Conservation (phyloP, 2,888 invertebrate species). For the Ennomos erosarius region DNA sequence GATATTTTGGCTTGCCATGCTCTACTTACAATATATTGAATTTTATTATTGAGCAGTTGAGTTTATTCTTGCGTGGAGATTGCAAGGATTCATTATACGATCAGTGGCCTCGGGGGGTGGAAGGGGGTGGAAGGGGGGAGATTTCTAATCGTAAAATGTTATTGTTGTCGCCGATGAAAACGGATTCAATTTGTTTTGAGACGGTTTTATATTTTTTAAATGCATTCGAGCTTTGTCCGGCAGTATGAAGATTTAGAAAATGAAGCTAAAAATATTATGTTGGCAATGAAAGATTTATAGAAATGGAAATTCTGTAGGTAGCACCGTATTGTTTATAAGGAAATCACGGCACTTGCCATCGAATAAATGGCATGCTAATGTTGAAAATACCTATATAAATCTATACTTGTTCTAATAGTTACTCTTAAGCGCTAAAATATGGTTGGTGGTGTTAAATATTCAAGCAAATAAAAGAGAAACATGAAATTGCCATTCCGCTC, state of each 20-base stretch:
- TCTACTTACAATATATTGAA: conserved; percentile 14
- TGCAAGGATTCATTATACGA: conserved; percentile 24
- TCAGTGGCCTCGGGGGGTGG: conserved; percentile 30
- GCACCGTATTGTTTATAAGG: no score
- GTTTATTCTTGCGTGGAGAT: conserved; percentile 12
- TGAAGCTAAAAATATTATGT: no score
- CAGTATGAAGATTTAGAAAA: no score
- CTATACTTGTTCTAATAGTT: no score
- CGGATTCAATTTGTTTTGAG: conserved; percentile 39
- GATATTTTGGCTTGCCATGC: conserved; percentile 29
- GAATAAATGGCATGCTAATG: no score
- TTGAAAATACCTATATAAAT: no score
- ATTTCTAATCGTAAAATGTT: conserved; percentile 45
- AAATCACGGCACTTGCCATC: no score
- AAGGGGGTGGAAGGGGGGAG: conserved; percentile 13
- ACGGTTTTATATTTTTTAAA: conserved; percentile 18
- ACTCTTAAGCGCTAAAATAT: no score
- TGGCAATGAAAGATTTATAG: no score
- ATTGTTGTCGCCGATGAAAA: conserved; percentile 39
- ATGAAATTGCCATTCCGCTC: neutral
- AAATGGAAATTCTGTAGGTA: no score
- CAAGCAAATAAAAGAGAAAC: conserved; percentile 5
- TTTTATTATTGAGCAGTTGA: conserved; percentile 23
- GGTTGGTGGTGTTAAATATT: no score
- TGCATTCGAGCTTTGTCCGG: neutral